A percentile compares a stretch with the other conserved stretches of the same genome.
phyloP scores from a whole-genome alignment of 2,888 invertebrate species.

The Agriopis leucophaearia region DNA sequence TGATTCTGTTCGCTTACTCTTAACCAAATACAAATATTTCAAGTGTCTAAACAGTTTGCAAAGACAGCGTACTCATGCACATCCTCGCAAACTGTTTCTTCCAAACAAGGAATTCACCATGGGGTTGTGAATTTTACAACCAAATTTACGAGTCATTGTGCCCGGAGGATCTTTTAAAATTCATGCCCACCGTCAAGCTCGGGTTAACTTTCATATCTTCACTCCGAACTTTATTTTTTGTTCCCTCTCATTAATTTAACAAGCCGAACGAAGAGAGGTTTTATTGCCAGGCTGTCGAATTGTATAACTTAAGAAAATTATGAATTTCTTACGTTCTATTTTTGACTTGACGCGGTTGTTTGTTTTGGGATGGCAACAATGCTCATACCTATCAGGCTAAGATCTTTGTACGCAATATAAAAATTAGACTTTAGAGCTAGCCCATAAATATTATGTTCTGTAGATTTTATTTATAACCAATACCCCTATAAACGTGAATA shows the following conservation, averaged over 20 bases:
- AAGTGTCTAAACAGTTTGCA: constrained; percentile 33
- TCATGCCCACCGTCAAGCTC: constrained; percentile 37
- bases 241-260: constrained; percentile 40
- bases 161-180: constrained; percentile 45
- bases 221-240: constrained; percentile 40
- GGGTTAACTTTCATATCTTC: constrained; percentile 36
- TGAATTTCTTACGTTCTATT: not conserved
- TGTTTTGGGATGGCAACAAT: not conserved
- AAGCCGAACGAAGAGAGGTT: constrained; percentile 29
- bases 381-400: not conserved
- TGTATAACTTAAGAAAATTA: constrained; percentile 17
- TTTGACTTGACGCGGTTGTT: not conserved
- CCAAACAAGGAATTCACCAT: constrained; percentile 20
- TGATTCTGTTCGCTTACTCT: not conserved
- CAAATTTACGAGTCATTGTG: constrained; percentile 48
- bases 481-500: too few species aligned
- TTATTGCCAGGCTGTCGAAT: constrained; percentile 20
- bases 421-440: not conserved
- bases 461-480: too few species aligned
- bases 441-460: too few species aligned
- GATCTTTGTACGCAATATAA: not conserved
- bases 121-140: constrained; percentile 46
- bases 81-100: not conserved
- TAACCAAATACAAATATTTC: constrained; percentile 38
- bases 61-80: constrained; percentile 4